Conservation (phyloP, 2,888 invertebrate species). For the Thera obeliscata region DNA sequence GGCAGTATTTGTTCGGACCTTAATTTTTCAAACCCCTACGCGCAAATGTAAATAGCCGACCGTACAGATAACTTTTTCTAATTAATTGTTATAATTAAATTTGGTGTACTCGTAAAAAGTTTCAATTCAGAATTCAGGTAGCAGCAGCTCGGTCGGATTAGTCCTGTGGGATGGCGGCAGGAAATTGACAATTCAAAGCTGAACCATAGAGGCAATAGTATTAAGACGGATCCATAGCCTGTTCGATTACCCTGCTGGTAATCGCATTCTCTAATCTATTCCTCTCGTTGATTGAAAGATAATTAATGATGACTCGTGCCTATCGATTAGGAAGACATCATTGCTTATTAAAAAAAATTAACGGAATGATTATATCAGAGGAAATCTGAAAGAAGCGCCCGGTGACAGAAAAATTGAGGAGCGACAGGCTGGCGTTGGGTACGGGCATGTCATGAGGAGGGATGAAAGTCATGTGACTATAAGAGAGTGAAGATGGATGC, state of each 20-base stretch:
- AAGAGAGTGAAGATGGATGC: too few species aligned
- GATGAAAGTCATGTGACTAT: too few species aligned
- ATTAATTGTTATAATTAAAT: constrained; percentile 40
- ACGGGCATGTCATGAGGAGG: too few species aligned
- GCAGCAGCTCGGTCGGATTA: constrained; percentile 45
- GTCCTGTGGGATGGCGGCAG: constrained; percentile 44
- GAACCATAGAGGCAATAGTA: constrained; percentile 46
- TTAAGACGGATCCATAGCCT: constrained; percentile 44
- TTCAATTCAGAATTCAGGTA: constrained; percentile 49
- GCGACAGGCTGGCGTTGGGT: too few species aligned
- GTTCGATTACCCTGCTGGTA: constrained; percentile 29
- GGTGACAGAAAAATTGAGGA: too few species aligned
- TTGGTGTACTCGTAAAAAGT: constrained; percentile 43
- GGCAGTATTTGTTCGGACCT: constrained; percentile 17
- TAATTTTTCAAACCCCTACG: constrained; percentile 27
- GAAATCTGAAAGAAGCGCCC: too few species aligned
- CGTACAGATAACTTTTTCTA: constrained; percentile 28
- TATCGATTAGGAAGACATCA: neutral
- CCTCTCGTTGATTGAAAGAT: constrained; percentile 16
- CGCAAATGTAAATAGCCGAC: constrained; percentile 23
- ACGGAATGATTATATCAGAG: too few species aligned
- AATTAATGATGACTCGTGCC: neutral
- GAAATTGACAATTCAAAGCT: constrained; percentile 51
- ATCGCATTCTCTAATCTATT: constrained; percentile 26
- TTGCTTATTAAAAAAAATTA: too few species aligned